These are phyloP conservation scores for Cephalopachus bancanus DNA, from an alignment of 2,797 vertebrate genomes.

Conservation along the genomic window DNA sequence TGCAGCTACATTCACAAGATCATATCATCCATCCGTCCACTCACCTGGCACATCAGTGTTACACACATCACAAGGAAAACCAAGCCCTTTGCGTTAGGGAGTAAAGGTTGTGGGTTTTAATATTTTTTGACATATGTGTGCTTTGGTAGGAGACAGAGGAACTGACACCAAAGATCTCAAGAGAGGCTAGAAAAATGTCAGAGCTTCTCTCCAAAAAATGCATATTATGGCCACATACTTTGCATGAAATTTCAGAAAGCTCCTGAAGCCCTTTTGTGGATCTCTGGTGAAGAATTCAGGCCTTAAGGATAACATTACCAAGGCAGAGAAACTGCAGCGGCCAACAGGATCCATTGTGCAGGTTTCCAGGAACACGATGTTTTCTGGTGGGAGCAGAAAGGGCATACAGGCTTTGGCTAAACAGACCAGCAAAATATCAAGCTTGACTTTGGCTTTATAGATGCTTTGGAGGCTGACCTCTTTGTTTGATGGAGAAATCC, in stretches of 20 bases:
- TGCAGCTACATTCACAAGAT: fast-evolving
- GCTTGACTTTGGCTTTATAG: not conserved
- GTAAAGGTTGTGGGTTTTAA: fast-evolving
- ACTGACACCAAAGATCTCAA: not conserved
- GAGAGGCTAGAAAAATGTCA: not conserved
- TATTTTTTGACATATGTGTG: fast-evolving
- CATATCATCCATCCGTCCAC: fast-evolving
- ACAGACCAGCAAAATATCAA: not conserved
- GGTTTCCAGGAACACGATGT: fast-evolving
- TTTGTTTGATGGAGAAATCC: not conserved
- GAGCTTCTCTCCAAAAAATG: not conserved
- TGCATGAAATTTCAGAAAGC: not conserved
- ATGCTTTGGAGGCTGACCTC: not conserved
- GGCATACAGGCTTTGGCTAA: not conserved
- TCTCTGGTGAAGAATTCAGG: fast-evolving
- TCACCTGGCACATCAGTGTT: fast-evolving
- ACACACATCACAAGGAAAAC: fast-evolving
- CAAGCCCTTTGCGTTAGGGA: fast-evolving
- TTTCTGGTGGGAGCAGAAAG: not conserved
- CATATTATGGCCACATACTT: no score
- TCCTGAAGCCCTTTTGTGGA: fast-evolving
- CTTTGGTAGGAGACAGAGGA: no score
- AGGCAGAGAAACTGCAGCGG: not conserved
- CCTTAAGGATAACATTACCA: not conserved
- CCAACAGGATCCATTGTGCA: fast-evolving